Evolutionary conservation across 64 coral and sea anemone genomes (phyloP).

Genomic region (Stichodactyla helianthus): DNA sequence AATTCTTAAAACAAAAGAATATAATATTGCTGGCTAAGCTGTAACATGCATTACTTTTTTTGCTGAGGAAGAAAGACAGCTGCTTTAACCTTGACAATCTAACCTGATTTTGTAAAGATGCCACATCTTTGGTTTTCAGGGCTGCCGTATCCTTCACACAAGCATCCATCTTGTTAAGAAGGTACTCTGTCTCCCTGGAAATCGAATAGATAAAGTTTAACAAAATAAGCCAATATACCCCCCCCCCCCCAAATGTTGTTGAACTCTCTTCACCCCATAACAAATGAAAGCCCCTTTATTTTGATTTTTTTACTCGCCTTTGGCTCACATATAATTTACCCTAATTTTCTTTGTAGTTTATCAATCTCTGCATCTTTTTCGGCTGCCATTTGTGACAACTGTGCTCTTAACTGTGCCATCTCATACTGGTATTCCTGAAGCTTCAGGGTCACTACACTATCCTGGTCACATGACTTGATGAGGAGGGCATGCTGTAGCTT

Average conservation of each 20-base stretch:
- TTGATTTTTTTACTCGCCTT: background rate
- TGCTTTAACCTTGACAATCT: background rate
- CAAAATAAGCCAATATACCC: too few relatives aligned
- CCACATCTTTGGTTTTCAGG: constrained; percentile 31
- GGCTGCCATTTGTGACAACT: constrained; percentile 51
- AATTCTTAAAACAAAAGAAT: too few relatives aligned
- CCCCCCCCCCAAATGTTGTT: too few relatives aligned
- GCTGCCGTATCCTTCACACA: constrained; percentile 51
- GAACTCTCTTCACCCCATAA: too few relatives aligned
- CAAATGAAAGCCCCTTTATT: background rate
- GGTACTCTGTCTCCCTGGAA: constrained; percentile 53
- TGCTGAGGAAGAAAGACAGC: too few relatives aligned
- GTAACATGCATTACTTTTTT: too few relatives aligned
- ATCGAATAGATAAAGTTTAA: background rate
- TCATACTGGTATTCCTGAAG: constrained; percentile 89
- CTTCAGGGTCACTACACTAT: constrained; percentile 51
- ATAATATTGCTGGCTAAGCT: too few relatives aligned
- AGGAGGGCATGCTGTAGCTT: constrained; percentile 42
- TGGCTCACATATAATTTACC: constrained; percentile 47
- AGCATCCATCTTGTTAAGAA: constrained; percentile 53
- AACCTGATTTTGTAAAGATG: constrained; percentile 37
- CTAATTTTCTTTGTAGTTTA: constrained; percentile 78
- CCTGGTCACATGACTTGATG: constrained; percentile 38
- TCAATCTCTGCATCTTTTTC: constrained; percentile 75
- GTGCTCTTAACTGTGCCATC: constrained; percentile 71